Base-by-base conservation (phyloP, 2,888 invertebrate genomes). In the Philereme transversata region DNA sequence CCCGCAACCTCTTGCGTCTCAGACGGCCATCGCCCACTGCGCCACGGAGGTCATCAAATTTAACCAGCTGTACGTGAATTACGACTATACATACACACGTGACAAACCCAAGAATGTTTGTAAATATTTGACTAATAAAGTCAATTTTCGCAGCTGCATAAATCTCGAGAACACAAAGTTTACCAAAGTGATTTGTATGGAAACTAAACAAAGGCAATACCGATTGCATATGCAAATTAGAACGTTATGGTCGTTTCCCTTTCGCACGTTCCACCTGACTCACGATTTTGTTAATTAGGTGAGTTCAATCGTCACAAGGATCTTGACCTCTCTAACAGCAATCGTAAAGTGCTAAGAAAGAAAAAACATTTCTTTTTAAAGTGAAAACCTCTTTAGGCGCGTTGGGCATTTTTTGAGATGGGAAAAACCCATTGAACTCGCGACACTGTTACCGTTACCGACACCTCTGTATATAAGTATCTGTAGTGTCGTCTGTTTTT, bases 211-310 rank as follows among this genome's bases (percentile, higher is more conserved):
- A 67, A 60, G 67, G 57, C 52, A 65, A 65, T 59, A 54, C 55
- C 65, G 64, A 64, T 68, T 65, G 48, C 53, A 55, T 69, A 69
- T 69, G 69, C 60, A 68, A 70, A 72, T 69, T 41, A 59, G 57
- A 52, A 47, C n/a, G 59, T 63, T 66, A 69, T 62, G 63, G 64
- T 51, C 43, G 67, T 70, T 72, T 72, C 70, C 72, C 65, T 70
- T 70, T 69, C 66, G 57, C 55, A 64, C 63, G 41, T 51, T 51
- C 34, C 45, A 58, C 51, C 55, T 63, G 62, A 63, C 8, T 62
- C 58, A 57, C 53, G 41, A 40, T 59, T 54, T 59, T 48, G 58
- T 48, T 33, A 56, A 63, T 55, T 51, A 48, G 52, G 51, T 56
- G 41, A 60, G 36, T 51, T 50, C 41, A 38, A 52, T 63, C 52